Evolutionary conservation across 2,113 vertebrate genomes (phyloP).

Genomic region (Aegithalos caudatus): DNA sequence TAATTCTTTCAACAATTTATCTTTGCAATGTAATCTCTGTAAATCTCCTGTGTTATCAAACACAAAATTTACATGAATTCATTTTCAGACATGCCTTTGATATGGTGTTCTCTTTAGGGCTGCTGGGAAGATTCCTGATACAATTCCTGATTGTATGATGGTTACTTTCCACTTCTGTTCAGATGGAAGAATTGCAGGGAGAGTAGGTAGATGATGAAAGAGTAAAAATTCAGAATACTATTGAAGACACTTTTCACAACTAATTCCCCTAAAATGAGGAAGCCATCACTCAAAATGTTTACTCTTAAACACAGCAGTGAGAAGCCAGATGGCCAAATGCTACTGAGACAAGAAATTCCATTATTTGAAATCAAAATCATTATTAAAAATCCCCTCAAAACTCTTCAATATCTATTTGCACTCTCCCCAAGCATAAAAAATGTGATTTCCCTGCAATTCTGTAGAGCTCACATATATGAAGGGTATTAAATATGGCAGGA

Average conservation of each 20-base stretch:
- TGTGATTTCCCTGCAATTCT: background rate
- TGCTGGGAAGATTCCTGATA: background rate
- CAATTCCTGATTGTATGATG: background rate
- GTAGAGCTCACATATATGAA: background rate
- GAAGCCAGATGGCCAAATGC: background rate
- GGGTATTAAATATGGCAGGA: background rate
- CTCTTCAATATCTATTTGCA: background rate
- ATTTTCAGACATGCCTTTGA: background rate
- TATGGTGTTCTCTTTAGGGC: background rate
- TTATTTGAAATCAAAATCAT: background rate
- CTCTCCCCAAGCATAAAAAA: background rate
- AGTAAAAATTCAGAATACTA: background rate
- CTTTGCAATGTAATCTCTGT: background rate
- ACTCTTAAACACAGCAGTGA: background rate
- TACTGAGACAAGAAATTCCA: background rate
- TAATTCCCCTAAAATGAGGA: background rate
- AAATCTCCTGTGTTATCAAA: background rate
- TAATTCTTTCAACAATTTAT: background rate
- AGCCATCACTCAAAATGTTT: background rate
- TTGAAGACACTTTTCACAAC: background rate
- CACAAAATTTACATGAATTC: background rate
- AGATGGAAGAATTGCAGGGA: background rate
- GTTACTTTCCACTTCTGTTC: background rate
- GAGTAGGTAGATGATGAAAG: background rate
- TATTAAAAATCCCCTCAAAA: rapidly evolving